Base-by-base conservation (phyloP, 2,888 invertebrate genomes). In the Caenorhabditis wallacei region DNA sequence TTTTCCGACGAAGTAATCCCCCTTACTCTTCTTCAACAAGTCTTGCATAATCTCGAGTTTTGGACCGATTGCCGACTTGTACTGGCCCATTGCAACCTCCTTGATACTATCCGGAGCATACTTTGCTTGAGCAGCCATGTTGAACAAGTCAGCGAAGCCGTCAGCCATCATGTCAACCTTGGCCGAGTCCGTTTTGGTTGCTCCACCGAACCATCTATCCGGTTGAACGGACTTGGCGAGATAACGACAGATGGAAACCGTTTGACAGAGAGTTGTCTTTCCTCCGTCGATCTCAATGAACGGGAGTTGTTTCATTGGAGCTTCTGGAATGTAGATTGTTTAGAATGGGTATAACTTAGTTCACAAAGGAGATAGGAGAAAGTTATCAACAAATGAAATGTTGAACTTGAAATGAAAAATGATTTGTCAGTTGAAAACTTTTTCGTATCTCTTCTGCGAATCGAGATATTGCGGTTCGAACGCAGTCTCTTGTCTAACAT, bases 141-240 rank as follows among this genome's bases (percentile, higher is more conserved):
- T 68, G 57, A 51, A 82, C 2, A 84, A 8, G 35, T 84, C 84
- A 11, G 70, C 64, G 26, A 82, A 80, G 10, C 71, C 81, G 48
- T 84, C 84, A 26, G 78, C 81, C 51, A 71, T 66, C 84, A 84
- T 84, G 61, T 84, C 84, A 13, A 80, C 80, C 37, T 76, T 82
- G 0, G 84, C 84, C 8, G 84, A 81, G n/a, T 82, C 82, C 18
- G 81, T 82, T 43, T 81, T 81, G 0, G 84, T 84, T 40, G 81
- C 81, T 11, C 84, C 84, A n/a, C 80, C 84, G 26, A 84, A 80
- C 80, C 84, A 84, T 37, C 56, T 64, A 3, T 84, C 84, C 18
- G 84, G 82, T 20, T 84, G 54, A 18, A 84, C 26, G 1, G 82
- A 82, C 57, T 84, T 84, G 22, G 74, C 84, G 56, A 84, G 13